Base-by-base conservation (phyloP, 2,888 invertebrate genomes). In the Lepidocyrtoides sp. region DNA sequence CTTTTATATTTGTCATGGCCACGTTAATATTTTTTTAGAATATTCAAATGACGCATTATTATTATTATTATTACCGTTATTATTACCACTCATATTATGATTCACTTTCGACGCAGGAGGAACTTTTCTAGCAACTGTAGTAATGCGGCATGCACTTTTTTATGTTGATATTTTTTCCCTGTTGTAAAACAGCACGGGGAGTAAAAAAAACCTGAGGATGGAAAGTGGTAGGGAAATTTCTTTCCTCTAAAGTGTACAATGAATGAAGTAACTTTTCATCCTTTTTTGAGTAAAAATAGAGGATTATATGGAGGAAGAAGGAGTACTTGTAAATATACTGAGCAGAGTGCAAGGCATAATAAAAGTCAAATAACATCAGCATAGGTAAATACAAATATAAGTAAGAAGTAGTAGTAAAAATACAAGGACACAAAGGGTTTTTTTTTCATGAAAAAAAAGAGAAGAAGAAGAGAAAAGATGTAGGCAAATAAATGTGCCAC, bases 1-100 rank as follows among this genome's bases (percentile, higher is more conserved):
- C 69, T 69, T 69, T 69, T 66, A 69, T 69, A 84, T 84, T 84
- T 84, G 84, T 84, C 84, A 84, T 48, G 26, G 29, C 60, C 82
- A 60, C 32, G 44, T 44, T 60, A 84, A 51, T 66, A 72, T 82
- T 36, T 85, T 85, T 54, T 72, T n/a, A 69, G 77, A 72, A 57
- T 54, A 75, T 54, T 75, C 75, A 85, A 57, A 75, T 41, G 57
- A 60, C 57, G 51, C 54, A 60, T 69, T 51, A 69, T 85, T 79
- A 57, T 17, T 75, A 75, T n/a, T 44, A 44, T 32, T 69, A 36
- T 48, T 72, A 44, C 4, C 26, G 26, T 29, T 63, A 29, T 29
- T 63, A 23, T n/a, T 26, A 63, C 26, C 26, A 63, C 26, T 66
- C 12, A 32, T 66, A 36, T 32, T 5, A 32, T 12, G 75, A 75